These are phyloP conservation scores for Perithous albicinctus DNA, from an alignment of 2,888 invertebrate genomes.

Conservation along the genomic window DNA sequence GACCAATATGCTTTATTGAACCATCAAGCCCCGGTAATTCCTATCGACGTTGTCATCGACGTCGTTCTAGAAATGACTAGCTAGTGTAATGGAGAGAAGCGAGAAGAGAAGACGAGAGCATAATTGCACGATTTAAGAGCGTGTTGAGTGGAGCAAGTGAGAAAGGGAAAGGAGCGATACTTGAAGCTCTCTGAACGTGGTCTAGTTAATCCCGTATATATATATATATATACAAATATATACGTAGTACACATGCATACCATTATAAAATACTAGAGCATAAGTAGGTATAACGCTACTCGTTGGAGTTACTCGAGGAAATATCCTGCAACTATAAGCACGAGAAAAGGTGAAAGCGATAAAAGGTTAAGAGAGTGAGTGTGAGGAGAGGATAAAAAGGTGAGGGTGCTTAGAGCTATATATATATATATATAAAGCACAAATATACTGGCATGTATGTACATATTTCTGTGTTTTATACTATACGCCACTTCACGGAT, in stretches of 20 bases:
- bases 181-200: conserved; percentile 58
- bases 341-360: neutral
- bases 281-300: neutral
- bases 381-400: neutral
- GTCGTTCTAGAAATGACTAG: conserved; percentile 40
- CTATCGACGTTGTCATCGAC: conserved; percentile 48
- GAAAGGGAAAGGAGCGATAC: conserved; percentile 54
- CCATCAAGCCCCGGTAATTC: conserved; percentile 4
- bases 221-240: no score
- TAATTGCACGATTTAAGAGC: conserved; percentile 66
- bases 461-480: conserved; percentile 21
- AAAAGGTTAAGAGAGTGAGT: neutral
- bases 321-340: conserved; percentile 4
- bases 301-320: conserved; percentile 19
- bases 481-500: conserved; percentile 56
- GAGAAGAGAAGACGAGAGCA: conserved; percentile 53
- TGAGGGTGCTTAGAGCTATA: conserved; percentile 24
- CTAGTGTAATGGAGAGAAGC: conserved; percentile 26
- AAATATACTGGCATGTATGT: conserved; percentile 17
- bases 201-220: conserved; percentile 61
- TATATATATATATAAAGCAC: conserved; percentile 34
- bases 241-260: conserved; percentile 7
- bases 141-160: conserved; percentile 58
- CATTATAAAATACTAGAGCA: conserved; percentile 12
- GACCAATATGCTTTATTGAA: neutral